phyloP scores from a whole-genome alignment of 2,888 invertebrate species.

The Microplitis manilae region DNA sequence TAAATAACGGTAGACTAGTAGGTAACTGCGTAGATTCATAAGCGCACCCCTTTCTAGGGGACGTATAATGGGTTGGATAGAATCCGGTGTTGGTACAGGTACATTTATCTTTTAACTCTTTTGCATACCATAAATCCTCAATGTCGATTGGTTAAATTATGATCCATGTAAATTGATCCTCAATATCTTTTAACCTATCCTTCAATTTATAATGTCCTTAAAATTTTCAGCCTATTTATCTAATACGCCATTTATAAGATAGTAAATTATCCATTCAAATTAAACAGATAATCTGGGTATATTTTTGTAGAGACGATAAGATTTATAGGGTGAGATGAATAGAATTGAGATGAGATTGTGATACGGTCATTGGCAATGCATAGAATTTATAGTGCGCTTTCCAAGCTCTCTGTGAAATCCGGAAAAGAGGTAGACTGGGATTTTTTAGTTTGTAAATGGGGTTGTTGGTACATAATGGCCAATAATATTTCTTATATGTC shows the following conservation, averaged over 20 bases:
- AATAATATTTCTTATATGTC: conserved; percentile 37
- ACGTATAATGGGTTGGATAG: conserved; percentile 17
- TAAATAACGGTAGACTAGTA: conserved; percentile 50
- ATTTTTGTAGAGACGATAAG: neutral
- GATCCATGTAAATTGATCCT: conserved; percentile 5
- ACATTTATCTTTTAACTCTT: neutral
- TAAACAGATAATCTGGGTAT: neutral
- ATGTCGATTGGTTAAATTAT: neutral
- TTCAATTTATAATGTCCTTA: too few species aligned
- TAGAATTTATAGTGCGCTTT: conserved; percentile 26
- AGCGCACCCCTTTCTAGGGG: conserved; percentile 31
- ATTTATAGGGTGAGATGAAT: neutral
- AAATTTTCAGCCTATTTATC: too few species aligned
- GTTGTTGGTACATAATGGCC: conserved; percentile 19
- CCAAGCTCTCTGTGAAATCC: neutral
- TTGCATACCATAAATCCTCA: conserved; percentile 16
- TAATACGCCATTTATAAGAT: too few species aligned
- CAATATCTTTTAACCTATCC: neutral
- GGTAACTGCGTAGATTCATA: conserved; percentile 52
- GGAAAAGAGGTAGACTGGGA: neutral
- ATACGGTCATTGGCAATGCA: conserved; percentile 27
- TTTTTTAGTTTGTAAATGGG: neutral
- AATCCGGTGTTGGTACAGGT: neutral
- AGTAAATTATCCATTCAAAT: too few species aligned
- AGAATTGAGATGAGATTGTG: neutral